Base-by-base conservation (phyloP, 2,797 vertebrate species). In the Lepus oiostolus region DNA sequence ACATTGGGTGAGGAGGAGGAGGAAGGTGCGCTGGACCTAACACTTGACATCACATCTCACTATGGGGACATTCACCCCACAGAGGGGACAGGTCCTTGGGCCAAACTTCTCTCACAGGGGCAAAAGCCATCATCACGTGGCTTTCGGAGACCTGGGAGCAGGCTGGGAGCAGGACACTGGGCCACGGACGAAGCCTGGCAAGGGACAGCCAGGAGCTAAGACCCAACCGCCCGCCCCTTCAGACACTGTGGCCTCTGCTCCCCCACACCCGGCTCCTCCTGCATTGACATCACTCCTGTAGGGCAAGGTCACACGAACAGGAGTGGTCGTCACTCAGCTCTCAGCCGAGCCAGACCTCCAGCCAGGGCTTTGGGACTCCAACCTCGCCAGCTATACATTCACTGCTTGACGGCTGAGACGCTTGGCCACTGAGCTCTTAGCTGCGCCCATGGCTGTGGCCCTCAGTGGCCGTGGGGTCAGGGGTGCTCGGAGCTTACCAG, bases 401-500 rank as follows among this genome's bases (percentile, higher is more conserved):
- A 0, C 10, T 1, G n/a, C 26, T 9, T 5, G n/a, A 4, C 2
- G 1, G 11, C 19, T 1, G 21, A 71, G 38, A 21, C 3, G 4
- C 35, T 50, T 0, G 3, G 89, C 13, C 0, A 6, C 3, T 72
- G 35, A 54, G 62, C 30, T 52, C 91, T 4, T 77, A 89, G 84
- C 91, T 21, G 9, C 21, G 19, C 67, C 9, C 90, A 75, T 81
- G 24, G n/a, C 88, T 65, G 0, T 14, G 30, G 65, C 54, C 92
- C 94, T 38, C 2, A 12, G 74, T 63, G 79, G 1, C 0, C 0
- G n/a, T 0, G 9, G 52, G 54, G 2, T 0, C 12, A n/a, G n/a
- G 17, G 11, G 28, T 9, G 38, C 21, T 67, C 0, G 3, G 70
- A 68, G 82, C 99, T 95, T 96, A 99, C 99, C 99, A 84, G 99